These are phyloP conservation scores for Anastrepha obliqua DNA, from an alignment of 1,140 invertebrate species.

Conservation along the genomic window DNA sequence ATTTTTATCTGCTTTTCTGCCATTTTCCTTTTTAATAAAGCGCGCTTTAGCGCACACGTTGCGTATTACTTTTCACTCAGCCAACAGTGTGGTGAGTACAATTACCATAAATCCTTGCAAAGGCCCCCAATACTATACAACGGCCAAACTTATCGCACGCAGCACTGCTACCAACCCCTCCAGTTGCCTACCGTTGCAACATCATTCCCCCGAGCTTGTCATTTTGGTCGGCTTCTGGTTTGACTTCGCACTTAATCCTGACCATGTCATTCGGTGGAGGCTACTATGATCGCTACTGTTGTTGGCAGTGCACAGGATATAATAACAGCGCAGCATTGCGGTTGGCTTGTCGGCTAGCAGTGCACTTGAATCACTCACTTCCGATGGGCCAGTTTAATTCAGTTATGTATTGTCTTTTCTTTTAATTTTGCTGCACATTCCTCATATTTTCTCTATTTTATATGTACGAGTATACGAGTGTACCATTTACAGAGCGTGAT, in stretches of 20 bases:
- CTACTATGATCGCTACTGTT: neutral
- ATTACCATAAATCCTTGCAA: conserved; percentile 23
- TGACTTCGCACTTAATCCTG: conserved; percentile 44
- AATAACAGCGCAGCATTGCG: conserved; percentile 5
- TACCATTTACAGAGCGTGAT: neutral
- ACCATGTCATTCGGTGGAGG: conserved; percentile 6
- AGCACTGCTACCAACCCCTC: neutral
- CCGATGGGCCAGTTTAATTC: neutral
- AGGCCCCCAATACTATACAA: neutral
- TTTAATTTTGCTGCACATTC: neutral
- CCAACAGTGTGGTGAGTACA: neutral
- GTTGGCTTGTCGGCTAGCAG: conserved; percentile 1
- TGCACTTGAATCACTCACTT: neutral
- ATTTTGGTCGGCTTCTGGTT: conserved; percentile 43
- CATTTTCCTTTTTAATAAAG: conserved; percentile 50
- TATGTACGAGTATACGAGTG: neutral
- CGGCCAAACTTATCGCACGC: neutral
- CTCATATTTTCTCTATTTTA: neutral
- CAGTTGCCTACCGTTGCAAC: neutral
- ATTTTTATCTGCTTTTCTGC: conserved; percentile 42
- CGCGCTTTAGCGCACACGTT: conserved; percentile 26
- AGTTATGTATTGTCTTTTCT: neutral
- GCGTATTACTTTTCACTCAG: neutral
- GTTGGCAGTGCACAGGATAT: neutral
- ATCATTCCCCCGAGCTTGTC: neutral